Base-by-base conservation (phyloP, 53 echinoderm and acorn worm species). In the Zoroaster sp. region DNA sequence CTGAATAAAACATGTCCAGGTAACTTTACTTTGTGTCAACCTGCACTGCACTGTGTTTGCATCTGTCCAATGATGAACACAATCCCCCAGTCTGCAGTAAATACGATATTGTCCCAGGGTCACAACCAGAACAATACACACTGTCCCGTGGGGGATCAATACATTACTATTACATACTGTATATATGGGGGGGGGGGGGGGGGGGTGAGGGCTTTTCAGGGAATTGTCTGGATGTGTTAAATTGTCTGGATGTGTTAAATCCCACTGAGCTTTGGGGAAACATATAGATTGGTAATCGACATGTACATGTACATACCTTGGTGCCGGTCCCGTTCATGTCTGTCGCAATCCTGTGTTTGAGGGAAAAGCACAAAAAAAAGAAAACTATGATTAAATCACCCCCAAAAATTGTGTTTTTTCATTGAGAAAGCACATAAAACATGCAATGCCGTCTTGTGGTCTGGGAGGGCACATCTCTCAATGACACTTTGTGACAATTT, bases 221-320 rank as follows among this genome's bases (percentile, higher is more conserved):
- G 28, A 9, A 59, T 59, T 59, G 30, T 59, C 63, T 17, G 33
- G 1, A 55, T 79, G 79, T 79, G 63, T 59, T 10, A 28, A 37
- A 63, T 79, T 35, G 43, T 73, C 73, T 73, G 73, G 9, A 17
- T n/a, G 42, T 20, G 14, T n/a, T 8, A 72, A 33, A 74, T 1
- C 25, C 41, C 5, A 32, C 21, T 10, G 4, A 85, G 52, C 30
- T 33, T 15, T 4, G 47, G 68, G 38, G 21, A 34, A 85, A 46
- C 18, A 36, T 85, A 85, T 85, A 47, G 85, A 85, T 70, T 25
- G 1, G 35, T 17, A 65, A 44, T 45, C 46, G n/a, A n/a, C n/a
- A n/a, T n/a, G n/a, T n/a, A n/a, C n/a, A n/a, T n/a, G n/a, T 85
- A 71, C 85, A 35, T 85, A 85, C 85, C 85, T 85, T 85, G 69